A percentile compares a stretch with the other conserved stretches of the same genome.
Evolutionary conservation across 2,888 invertebrate genomes (phyloP).

Genomic region (Mamestra brassicae): DNA sequence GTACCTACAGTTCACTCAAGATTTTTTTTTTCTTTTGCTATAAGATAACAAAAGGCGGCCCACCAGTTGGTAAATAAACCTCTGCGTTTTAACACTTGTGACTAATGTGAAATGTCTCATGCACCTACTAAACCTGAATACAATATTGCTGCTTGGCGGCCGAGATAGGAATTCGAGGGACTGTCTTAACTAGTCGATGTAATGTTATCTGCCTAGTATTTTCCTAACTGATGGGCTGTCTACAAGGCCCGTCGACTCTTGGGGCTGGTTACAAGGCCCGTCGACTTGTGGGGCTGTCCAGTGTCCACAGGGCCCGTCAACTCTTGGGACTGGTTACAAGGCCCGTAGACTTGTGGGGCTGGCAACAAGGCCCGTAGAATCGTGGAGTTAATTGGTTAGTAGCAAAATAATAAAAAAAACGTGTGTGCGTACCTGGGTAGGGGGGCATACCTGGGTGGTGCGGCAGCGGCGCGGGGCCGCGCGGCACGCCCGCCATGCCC

Average conservation of each 20-base stretch:
- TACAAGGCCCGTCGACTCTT: no score
- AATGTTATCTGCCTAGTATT: no score
- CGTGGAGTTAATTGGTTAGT: conserved; percentile 38
- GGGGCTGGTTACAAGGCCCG: no score
- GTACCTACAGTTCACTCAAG: not conserved
- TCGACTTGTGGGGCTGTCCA: no score
- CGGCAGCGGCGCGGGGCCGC: conserved; percentile 84
- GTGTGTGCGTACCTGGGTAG: conserved; percentile 68
- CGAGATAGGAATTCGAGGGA: not conserved
- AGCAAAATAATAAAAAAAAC: conserved; percentile 38
- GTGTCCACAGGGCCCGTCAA: not conserved
- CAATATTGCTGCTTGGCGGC: not conserved
- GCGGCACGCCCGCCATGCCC: conserved; percentile 77
- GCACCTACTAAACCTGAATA: not conserved
- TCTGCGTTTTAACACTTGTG: no score
- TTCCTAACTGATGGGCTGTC: no score
- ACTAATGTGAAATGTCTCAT: not conserved
- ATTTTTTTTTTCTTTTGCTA: not conserved
- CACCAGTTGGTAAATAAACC: not conserved
- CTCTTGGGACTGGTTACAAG: not conserved
- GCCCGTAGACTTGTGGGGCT: not conserved
- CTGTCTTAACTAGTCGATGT: not conserved
- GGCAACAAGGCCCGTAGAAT: no score
- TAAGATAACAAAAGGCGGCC: not conserved
- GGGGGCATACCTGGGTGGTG: conserved; percentile 85